Evolutionary conservation across 2,113 vertebrate genomes (phyloP).

Genomic region (Noctilio leporinus): DNA sequence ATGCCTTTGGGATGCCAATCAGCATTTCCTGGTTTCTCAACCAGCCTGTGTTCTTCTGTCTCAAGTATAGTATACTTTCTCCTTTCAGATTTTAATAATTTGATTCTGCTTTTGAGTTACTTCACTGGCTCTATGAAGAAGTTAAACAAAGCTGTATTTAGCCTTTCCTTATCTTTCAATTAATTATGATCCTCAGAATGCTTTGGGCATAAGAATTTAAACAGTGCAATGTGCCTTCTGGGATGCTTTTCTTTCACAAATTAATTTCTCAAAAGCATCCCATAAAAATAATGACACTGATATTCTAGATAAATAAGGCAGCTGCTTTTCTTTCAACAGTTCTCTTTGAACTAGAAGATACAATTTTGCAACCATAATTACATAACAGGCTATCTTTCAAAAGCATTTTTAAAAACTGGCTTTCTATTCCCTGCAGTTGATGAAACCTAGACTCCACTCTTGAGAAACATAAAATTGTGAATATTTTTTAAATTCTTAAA

Average conservation of each 20-base stretch:
- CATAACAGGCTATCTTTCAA: not conserved
- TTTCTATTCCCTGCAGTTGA: not conserved
- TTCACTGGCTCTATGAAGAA: conserved; percentile 48
- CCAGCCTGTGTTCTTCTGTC: conserved; percentile 18
- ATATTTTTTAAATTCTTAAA: not conserved
- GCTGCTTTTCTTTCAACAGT: conserved; percentile 17
- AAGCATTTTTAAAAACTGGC: conserved; percentile 7
- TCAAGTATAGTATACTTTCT: conserved; percentile 27
- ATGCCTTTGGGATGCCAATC: not conserved
- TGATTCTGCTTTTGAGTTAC: conserved; percentile 42
- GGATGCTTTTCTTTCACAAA: conserved; percentile 41
- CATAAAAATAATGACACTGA: conserved; percentile 18
- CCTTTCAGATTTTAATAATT: conserved; percentile 37
- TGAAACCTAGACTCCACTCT: not conserved
- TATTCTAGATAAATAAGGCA: conserved; percentile 28
- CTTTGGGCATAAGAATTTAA: conserved; percentile 32
- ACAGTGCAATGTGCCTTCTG: not conserved
- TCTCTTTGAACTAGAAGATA: conserved; percentile 2
- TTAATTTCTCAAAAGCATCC: conserved; percentile 33
- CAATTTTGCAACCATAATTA: conserved; percentile 44
- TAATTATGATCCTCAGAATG: conserved; percentile 24
- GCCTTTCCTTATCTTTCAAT: conserved; percentile 50
- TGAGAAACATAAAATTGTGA: not conserved
- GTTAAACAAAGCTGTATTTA: conserved; percentile 57
- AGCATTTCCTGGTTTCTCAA: not conserved